Evolutionary conservation across 1,140 invertebrate species (phyloP), one percentile per base, ranked within the genome.

Genomic region (Agraylea sexmaculata): DNA sequence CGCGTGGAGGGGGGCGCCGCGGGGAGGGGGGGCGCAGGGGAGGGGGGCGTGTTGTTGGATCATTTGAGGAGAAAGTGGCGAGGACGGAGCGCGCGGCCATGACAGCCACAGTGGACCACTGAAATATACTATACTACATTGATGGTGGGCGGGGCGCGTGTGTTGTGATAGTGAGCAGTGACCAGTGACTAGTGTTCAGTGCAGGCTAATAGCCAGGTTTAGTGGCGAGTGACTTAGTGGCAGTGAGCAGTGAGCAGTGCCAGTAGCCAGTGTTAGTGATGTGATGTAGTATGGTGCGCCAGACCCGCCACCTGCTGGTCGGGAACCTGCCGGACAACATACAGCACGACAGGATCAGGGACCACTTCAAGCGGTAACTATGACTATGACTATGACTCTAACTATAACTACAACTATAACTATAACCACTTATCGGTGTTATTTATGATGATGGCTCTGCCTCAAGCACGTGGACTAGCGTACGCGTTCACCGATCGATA

Each of bases 261-360:
- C 29, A 43, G 38, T 46, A 37, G 64, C 65, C 64, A 62, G 65
- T 66, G 62, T 62, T 66, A 64, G 65, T 66, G 63, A 64, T 62
- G 63, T 64, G 62, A 57, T 63, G 47, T 83, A 90, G 85, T 81
- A 96, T 96, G 92, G 92, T 96, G 84, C 92, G 92, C 86, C 90
- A 95, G 86, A 95, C 91, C 80, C 88, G 91, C 78, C 91, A 97
- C 78, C 83, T 95, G 75, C 93, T 90, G 87, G 89, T 97, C 80
- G 91, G 91, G 83, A 95, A 96, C 85, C 87, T 96, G 80, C 89
- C 91, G 80, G 90, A 95, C 78, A 93, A 91, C 77, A 88, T 91
- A 74, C 81, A 83, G 60, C 87, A 93, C 75, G 87, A 92, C 67
- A 78, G 83, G 66, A 87, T 92, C 73, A 77, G 83, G 74, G 88